Evolutionary conservation across 37 sponge, comb jelly and placozoan species (phyloP).

Genomic region (Ephydatia muelleri): DNA sequence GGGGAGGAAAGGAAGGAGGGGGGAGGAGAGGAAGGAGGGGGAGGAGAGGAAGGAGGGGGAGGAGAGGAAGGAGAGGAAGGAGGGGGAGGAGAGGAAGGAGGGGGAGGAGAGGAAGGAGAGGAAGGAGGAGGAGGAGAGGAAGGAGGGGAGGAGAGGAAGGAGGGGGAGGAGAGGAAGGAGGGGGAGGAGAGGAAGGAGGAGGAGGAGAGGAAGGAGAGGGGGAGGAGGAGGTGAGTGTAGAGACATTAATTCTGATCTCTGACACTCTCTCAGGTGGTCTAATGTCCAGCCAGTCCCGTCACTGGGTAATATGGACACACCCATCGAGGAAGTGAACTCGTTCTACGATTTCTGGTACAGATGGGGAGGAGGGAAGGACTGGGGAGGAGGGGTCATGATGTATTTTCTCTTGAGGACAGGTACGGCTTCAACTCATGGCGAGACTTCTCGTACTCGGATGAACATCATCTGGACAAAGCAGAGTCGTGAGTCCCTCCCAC

Average conservation of each 20-base stretch:
- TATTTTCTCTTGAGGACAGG: constrained; percentile 25
- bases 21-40: too few species aligned
- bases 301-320: constrained; percentile 61
- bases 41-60: too few species aligned
- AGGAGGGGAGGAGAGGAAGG: too few species aligned
- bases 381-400: background rate
- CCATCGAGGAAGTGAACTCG: constrained; percentile 73
- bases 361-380: background rate
- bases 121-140: too few species aligned
- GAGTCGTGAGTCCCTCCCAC: constrained; percentile 65
- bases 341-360: constrained; percentile 93
- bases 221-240: too few species aligned
- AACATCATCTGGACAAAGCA: constrained; percentile 91
- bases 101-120: too few species aligned
- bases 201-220: too few species aligned
- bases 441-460: constrained; percentile 95
- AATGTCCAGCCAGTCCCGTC: constrained; percentile 77
- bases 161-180: too few species aligned
- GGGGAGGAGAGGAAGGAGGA: too few species aligned
- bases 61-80: too few species aligned
- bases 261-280: constrained; percentile 68
- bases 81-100: too few species aligned
- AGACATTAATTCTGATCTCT: background rate
- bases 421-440: constrained; percentile 96
- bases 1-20: too few species aligned